These are phyloP conservation scores for Amphipoea lucens DNA, from an alignment of 2,888 invertebrate species.

Conservation along the genomic window DNA sequence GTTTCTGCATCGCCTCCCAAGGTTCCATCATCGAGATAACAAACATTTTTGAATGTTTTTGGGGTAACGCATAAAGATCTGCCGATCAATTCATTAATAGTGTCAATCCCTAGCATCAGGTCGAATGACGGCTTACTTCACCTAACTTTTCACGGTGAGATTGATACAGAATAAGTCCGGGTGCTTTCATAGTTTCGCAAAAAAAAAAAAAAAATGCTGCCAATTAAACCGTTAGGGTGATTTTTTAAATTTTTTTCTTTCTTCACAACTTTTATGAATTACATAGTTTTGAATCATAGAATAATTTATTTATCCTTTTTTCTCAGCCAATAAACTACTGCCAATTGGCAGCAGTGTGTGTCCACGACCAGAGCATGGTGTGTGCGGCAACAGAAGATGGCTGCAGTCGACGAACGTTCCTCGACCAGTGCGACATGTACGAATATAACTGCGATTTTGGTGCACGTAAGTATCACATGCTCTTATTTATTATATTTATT, in stretches of 20 bases:
- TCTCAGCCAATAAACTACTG: slow-evolving; percentile 82
- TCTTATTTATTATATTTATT: not conserved
- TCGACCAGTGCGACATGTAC: slow-evolving; percentile 86
- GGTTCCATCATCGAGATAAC: too few species aligned
- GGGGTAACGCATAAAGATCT: not conserved
- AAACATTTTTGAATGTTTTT: too few species aligned
- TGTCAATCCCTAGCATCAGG: not conserved
- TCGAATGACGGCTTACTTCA: not conserved
- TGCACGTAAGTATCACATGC: slow-evolving; percentile 74
- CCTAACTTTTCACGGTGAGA: too few species aligned
- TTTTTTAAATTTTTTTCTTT: too few species aligned
- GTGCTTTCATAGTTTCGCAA: too few species aligned
- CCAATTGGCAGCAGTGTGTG: slow-evolving; percentile 78
- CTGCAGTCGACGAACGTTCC: slow-evolving; percentile 77
- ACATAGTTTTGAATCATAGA: not conserved
- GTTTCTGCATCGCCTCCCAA: too few species aligned
- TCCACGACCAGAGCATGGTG: slow-evolving; percentile 79
- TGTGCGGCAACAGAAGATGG: slow-evolving; percentile 78
- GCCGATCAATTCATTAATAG: too few species aligned
- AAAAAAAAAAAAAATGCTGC: too few species aligned
- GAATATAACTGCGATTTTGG: slow-evolving; percentile 85
- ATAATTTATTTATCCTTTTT: not conserved
- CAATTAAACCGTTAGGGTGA: too few species aligned
- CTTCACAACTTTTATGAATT: not conserved
- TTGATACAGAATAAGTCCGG: too few species aligned